Evolutionary conservation across 2,113 vertebrate species (phyloP), one percentile per base, ranked within the genome.

Genomic region (Cyprinodon tularosa): DNA sequence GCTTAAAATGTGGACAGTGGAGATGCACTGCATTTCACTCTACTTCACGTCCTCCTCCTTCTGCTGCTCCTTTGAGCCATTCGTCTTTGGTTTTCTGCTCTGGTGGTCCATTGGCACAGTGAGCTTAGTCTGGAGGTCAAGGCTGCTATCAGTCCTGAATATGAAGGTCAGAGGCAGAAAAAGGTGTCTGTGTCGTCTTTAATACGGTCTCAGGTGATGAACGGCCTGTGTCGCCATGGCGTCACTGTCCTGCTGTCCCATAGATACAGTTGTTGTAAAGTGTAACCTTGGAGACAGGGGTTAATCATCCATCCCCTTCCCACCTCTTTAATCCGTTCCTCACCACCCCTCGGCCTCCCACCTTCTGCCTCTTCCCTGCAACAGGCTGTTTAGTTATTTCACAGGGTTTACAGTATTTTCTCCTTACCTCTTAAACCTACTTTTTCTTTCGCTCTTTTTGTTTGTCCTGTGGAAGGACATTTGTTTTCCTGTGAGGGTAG

Each of bases 381-480:
- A 86, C 75, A 80, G 68, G 68, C 80, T 68, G 63, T 77, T 82
- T 76, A 60, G 78, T 62, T 62, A 71, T 86, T 86, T 89, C 76
- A 76, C 70, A 50, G 64, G 64, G 12, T 86, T 78, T 86, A 85
- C 84, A 73, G 77, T 88, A 78, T 81, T 85, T 77, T 80, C 71
- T 83, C 72, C 70, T 78, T 67, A 20, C 53, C 67, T 68, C 63
- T 79, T 67, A 78, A 60, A 73, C 81, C 75, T 47, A 50, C 60
- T 39, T 48, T 12, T 40, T 53, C 70, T 75, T 71, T 66, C 20
- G 73, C 73, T 81, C 45, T 76, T 72, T 89, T 84, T 90, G 91
- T 92, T 93, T 92, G 92, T 93, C 92, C 92, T 88, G 81, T 82
- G 85, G 92, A 94, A 94, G 93, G 93, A 94, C 91, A 63, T 92